Evolutionary conservation across 2,888 invertebrate genomes (phyloP).

Genomic region (Anaspis maculata): DNA sequence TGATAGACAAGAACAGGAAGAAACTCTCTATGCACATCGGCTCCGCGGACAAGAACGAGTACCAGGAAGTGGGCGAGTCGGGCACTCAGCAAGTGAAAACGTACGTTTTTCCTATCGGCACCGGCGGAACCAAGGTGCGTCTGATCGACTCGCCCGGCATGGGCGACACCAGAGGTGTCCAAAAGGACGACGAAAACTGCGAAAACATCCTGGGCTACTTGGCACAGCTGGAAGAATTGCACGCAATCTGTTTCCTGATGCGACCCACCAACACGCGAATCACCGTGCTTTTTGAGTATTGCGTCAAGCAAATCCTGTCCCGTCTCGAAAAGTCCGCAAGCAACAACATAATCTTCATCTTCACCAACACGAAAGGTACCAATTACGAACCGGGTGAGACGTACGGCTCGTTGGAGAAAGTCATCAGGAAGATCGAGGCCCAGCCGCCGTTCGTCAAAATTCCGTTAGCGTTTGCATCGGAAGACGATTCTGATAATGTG

Average conservation of each 20-base stretch:
- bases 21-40: slow-evolving; percentile 21
- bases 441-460: slow-evolving; percentile 25
- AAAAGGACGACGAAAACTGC: slow-evolving; percentile 27
- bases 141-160: slow-evolving; percentile 37
- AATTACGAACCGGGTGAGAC: slow-evolving; percentile 32
- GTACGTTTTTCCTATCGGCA: slow-evolving; percentile 21
- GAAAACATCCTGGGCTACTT: slow-evolving; percentile 31
- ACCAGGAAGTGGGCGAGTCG: slow-evolving; percentile 16
- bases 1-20: slow-evolving; percentile 23
- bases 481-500: slow-evolving; percentile 28
- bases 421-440: slow-evolving; percentile 22
- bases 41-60: slow-evolving; percentile 23
- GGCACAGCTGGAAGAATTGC: slow-evolving; percentile 26
- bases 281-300: slow-evolving; percentile 32
- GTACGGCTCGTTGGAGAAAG: slow-evolving; percentile 20
- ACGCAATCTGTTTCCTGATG: slow-evolving; percentile 32
- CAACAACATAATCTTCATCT: slow-evolving; percentile 34
- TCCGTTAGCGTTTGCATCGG: slow-evolving; percentile 17
- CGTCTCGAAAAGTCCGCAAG: slow-evolving; percentile 33
- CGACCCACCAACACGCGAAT: slow-evolving; percentile 30
- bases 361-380: slow-evolving; percentile 29
- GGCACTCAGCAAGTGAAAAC: slow-evolving; percentile 24
- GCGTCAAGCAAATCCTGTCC: slow-evolving; percentile 32
- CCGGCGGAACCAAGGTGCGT: slow-evolving; percentile 22
- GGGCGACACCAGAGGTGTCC: slow-evolving; percentile 26